Conservation (phyloP, 1,140 invertebrate genomes). For the Eueides isabella region DNA sequence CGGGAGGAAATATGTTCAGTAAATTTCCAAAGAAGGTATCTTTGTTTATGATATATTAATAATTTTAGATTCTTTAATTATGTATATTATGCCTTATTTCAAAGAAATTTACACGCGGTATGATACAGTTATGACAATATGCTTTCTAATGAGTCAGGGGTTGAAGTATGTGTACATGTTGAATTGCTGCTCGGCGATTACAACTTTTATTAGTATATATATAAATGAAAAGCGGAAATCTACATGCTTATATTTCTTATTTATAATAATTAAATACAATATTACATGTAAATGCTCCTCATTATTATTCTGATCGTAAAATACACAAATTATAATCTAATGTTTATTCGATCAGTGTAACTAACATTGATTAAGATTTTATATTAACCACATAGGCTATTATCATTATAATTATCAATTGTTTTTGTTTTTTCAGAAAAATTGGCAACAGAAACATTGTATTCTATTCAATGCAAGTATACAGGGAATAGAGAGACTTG, state of each 20-base stretch:
- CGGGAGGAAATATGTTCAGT: slow-evolving; percentile 84
- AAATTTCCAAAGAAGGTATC: slow-evolving; percentile 83
- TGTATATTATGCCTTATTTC: slow-evolving; percentile 1
- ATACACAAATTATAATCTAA: background rate
- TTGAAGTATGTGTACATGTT: slow-evolving; percentile 39
- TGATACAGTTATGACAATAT: slow-evolving; percentile 38
- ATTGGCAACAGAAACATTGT: slow-evolving; percentile 90
- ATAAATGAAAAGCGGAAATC: slow-evolving; percentile 29
- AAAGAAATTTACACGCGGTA: slow-evolving; percentile 16
- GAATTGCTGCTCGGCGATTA: slow-evolving; percentile 25
- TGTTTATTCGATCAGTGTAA: background rate
- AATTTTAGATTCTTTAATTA: background rate
- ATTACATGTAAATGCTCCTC: slow-evolving; percentile 19
- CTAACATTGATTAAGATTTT: background rate
- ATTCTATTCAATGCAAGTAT: slow-evolving; percentile 91
- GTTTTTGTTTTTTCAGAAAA: slow-evolving; percentile 84
- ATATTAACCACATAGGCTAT: background rate
- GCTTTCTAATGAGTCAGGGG: slow-evolving; percentile 54
- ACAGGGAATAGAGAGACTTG: slow-evolving; percentile 91
- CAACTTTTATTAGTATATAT: slow-evolving; percentile 27
- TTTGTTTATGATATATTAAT: slow-evolving; percentile 3
- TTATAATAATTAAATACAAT: slow-evolving; percentile 14
- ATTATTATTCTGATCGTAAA: slow-evolving; percentile 10
- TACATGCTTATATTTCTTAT: slow-evolving; percentile 21
- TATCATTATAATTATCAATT: background rate